These are phyloP conservation scores for Aphrophora alni DNA, from an alignment of 2,888 invertebrate genomes.

Conservation along the genomic window DNA sequence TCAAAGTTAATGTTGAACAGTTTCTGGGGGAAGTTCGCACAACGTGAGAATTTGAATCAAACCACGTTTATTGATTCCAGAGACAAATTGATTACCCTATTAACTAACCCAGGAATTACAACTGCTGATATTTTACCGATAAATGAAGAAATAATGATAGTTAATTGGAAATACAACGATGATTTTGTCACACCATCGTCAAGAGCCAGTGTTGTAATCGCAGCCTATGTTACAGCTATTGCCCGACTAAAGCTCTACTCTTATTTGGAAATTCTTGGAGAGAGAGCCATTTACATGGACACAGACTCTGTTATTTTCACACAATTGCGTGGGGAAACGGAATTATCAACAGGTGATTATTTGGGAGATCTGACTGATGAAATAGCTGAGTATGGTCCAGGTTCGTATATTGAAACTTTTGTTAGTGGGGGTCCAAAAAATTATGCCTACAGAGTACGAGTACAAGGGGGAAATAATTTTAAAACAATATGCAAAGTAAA, in stretches of 20 bases:
- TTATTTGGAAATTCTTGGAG: slow-evolving; percentile 52
- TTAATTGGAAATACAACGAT: slow-evolving; percentile 3
- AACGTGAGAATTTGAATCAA: background rate
- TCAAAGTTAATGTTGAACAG: slow-evolving; percentile 3
- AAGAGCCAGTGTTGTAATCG: slow-evolving; percentile 53
- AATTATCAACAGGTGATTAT: slow-evolving; percentile 50
- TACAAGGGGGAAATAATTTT: background rate
- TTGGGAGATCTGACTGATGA: slow-evolving; percentile 56
- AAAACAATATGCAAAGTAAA: slow-evolving; percentile 4
- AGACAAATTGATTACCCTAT: too few species aligned
- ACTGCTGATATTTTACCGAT: background rate
- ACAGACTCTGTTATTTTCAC: slow-evolving; percentile 55
- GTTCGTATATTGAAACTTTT: slow-evolving; percentile 53
- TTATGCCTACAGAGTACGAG: slow-evolving; percentile 50
- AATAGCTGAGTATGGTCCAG: slow-evolving; percentile 49
- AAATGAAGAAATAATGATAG: background rate
- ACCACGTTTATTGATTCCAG: too few species aligned
- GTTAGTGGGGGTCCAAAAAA: slow-evolving; percentile 54
- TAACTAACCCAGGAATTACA: too few species aligned
- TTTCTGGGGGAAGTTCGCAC: slow-evolving; percentile 22
- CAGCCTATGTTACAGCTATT: slow-evolving; percentile 54
- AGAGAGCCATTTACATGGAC: slow-evolving; percentile 54
- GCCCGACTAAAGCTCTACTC: slow-evolving; percentile 54
- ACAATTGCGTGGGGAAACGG: slow-evolving; percentile 17
- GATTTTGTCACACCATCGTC: background rate